Conservation (phyloP, 2,113 vertebrate genomes). For the Gracilinanus agilis region DNA sequence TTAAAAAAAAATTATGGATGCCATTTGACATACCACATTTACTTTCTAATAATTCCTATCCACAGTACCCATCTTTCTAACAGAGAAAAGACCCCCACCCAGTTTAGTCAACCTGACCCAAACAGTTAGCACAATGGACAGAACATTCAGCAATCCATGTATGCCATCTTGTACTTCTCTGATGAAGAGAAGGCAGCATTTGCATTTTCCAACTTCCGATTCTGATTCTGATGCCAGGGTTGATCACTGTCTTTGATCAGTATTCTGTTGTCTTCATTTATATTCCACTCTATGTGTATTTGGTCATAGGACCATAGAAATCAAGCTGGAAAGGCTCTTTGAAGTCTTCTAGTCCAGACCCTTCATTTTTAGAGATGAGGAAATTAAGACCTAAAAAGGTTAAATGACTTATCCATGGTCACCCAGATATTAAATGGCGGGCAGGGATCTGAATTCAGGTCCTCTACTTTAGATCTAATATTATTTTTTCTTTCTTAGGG, state of each 20-base stretch:
- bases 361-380: background rate
- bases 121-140: background rate
- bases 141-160: background rate
- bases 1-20: background rate
- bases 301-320: background rate
- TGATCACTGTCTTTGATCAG: background rate
- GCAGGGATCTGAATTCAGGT: background rate
- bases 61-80: background rate
- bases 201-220: background rate
- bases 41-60: background rate
- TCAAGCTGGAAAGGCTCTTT: background rate
- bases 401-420: background rate
- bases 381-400: background rate
- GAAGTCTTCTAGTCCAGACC: background rate
- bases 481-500: background rate
- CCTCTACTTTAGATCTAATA: background rate
- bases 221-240: background rate
- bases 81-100: background rate
- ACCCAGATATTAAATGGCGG: background rate
- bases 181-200: background rate
- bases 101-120: background rate
- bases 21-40: background rate
- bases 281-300: background rate
- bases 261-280: background rate
- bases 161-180: background rate